Evolutionary conservation across 2,888 invertebrate genomes (phyloP), one percentile per base, ranked within the genome.

Genomic region (Ommatoiulus sabulosus): DNA sequence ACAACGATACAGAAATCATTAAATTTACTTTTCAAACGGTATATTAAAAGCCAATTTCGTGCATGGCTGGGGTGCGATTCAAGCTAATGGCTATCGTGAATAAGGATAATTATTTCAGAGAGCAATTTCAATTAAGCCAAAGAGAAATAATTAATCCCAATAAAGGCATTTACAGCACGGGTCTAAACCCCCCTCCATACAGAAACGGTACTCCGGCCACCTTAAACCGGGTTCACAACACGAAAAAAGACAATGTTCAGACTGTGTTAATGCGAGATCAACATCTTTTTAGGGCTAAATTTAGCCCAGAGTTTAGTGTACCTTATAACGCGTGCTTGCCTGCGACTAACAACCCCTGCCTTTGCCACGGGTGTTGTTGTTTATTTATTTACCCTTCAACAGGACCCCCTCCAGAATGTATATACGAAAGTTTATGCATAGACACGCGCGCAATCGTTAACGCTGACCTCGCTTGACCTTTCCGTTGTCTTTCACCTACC

Each of bases 361-460:
- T 63, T 63, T 63, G 63, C 63, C 63, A 63, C 63, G 63, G 63
- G 63, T 63, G 63, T 63, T 63, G 63, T 63, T 63, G 63, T 63
- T 63, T 63, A 63, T 63, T 63, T 63, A 63, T 63, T 63, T 63
- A 63, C 63, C 63, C 63, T 63, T 20, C n/a, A 63, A 6, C 63
- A 63, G 63, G 20, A 63, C 63, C 63, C 63, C 20, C n/a, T n/a
- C 63, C 17, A 17, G n/a, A 57, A 57, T 17, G 12, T 17, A 12
- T 48, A 48, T 48, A 52, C 52, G 52, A 52, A 12, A 12, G n/a
- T 63, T 63, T 17, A 63, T 63, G 63, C 63, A 7, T n/a, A 63
- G 63, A 63, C 63, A 63, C 63, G 63, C 20, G 63, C 63, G n/a
- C 63, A 17, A n/a, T 2, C 46, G 46, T 46, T 46, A 12, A 12